Conservation (phyloP, 2,113 vertebrate genomes). For the Otocyon megalotis region DNA sequence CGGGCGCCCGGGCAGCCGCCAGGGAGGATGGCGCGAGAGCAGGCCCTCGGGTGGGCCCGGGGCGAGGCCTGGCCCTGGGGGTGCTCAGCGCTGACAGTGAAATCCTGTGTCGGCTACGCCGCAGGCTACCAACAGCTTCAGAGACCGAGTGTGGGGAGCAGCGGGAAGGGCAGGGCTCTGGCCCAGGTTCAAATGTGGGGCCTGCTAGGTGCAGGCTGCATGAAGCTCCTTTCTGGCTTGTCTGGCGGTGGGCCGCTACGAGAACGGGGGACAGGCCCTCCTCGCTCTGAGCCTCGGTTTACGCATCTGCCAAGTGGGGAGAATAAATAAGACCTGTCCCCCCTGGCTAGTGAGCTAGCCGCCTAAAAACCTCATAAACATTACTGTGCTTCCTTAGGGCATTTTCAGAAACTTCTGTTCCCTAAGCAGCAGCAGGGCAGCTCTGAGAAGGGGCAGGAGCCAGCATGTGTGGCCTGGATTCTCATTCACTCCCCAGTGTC, state of each 20-base stretch:
- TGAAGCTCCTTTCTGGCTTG: background rate
- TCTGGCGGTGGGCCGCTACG: background rate
- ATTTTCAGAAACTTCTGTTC: background rate
- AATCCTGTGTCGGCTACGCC: background rate
- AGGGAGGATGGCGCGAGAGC: background rate
- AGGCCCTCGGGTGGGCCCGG: background rate
- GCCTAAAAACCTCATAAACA: background rate
- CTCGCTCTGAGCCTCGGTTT: conserved; percentile 22
- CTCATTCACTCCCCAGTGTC: background rate
- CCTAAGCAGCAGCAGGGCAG: background rate
- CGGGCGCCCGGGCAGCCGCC: conserved; percentile 24
- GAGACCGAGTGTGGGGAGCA: background rate
- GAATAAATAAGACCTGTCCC: background rate
- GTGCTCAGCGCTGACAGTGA: background rate
- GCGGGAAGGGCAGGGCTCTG: background rate
- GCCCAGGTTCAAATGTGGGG: background rate
- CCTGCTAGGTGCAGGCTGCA: background rate
- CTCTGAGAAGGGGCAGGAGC: background rate
- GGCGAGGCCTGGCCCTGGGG: background rate
- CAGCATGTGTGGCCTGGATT: background rate
- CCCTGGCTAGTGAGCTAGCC: background rate
- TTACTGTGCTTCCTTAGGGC: background rate
- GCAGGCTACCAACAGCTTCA: background rate
- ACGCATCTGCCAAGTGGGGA: background rate
- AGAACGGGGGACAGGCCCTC: background rate